Evolutionary conservation across 2,888 invertebrate genomes (phyloP).

Genomic region (Biston betularia): DNA sequence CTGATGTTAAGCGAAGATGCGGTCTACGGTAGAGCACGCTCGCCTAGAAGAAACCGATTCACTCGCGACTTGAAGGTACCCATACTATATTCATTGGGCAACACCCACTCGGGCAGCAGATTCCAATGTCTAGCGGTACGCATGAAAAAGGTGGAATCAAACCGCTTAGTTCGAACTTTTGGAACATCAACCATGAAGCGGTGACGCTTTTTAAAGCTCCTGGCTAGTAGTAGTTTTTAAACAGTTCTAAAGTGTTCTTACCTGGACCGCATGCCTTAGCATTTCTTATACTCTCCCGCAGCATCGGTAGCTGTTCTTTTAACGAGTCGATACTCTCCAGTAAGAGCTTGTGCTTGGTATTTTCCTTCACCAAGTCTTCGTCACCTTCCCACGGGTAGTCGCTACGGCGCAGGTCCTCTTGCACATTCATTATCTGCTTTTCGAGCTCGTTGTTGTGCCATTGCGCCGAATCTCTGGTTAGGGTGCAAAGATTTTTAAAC

Average conservation of each 20-base stretch:
- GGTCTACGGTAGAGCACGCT: no score
- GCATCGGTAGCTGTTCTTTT: constrained; percentile 69
- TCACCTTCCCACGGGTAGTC: constrained; percentile 79
- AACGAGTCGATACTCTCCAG: constrained; percentile 73
- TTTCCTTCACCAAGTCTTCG: constrained; percentile 72
- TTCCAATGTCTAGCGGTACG: no score
- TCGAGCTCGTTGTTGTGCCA: constrained; percentile 82
- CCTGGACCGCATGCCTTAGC: constrained; percentile 81
- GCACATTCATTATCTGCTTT: constrained; percentile 75
- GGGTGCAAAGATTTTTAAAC: neutral
- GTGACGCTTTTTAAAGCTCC: no score
- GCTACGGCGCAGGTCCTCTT: constrained; percentile 75
- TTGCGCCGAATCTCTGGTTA: constrained; percentile 73
- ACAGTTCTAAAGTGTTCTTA: constrained; percentile 45
- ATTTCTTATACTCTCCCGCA: constrained; percentile 78
- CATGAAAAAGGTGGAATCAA: no score
- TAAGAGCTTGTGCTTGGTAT: constrained; percentile 69
- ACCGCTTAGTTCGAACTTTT: no score
- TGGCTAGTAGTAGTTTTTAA: neutral
- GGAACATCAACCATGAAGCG: no score
- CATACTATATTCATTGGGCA: no score
- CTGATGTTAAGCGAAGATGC: no score
- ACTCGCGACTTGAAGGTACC: no score
- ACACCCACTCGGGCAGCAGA: no score
- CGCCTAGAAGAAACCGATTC: no score